phyloP scores from a whole-genome alignment of 2,797 vertebrate species.

The Microtus californicus region DNA sequence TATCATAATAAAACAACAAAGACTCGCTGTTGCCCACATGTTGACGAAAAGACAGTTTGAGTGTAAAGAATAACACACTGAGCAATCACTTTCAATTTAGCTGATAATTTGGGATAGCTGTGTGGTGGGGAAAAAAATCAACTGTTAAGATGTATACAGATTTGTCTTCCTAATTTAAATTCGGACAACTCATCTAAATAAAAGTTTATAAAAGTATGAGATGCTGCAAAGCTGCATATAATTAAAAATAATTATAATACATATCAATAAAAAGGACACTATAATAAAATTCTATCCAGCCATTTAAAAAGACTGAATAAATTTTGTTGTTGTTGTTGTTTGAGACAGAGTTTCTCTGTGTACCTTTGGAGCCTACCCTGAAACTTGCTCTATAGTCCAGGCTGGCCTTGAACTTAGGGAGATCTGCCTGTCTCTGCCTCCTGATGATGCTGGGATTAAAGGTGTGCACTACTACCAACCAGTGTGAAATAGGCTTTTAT shows the following conservation, averaged over 20 bases:
- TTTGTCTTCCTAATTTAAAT: slow-evolving; percentile 45
- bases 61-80: background rate
- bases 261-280: background rate
- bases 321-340: no score
- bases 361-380: no score
- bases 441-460: no score
- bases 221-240: background rate
- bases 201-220: background rate
- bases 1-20: background rate
- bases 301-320: background rate
- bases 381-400: no score
- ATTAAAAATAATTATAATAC: background rate
- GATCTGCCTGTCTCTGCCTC: no score
- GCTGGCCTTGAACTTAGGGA: no score
- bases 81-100: background rate
- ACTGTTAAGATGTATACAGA: background rate
- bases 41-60: background rate
- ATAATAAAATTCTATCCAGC: background rate
- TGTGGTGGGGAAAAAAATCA: background rate
- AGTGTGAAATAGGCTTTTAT: background rate
- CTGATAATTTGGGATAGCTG: background rate
- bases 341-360: no score
- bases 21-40: background rate
- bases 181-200: background rate
- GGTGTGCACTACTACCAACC: no score